Evolutionary conservation across 2,113 vertebrate species (phyloP), one percentile per base, ranked within the genome.

Genomic region (Neodontobutis hainanensis): DNA sequence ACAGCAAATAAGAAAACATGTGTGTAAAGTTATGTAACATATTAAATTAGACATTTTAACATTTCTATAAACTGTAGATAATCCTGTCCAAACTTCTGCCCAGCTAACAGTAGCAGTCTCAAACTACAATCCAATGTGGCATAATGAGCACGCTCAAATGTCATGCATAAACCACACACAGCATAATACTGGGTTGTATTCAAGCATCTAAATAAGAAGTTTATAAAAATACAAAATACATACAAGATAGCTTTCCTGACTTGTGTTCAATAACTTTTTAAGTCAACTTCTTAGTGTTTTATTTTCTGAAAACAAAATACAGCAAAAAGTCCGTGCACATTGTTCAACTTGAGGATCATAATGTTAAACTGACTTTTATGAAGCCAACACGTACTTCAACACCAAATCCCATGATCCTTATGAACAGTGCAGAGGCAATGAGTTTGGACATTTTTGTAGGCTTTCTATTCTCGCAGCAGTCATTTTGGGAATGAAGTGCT

Each of bases 351-450:
- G 40, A 52, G 65, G 59, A 44, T 19, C 48, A 72, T 59, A 73
- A 77, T 58, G 48, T 75, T 82, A 73, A 80, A 84, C 43, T 63
- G 81, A 75, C 70, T 86, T 83, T 83, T 61, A 73, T 58, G 67
- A 85, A 77, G 78, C 68, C 71, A 61, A 60, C 62, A 68, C 66
- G 43, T 76, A 49, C 47, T 63, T 73, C 35, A 70, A 75, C 65
- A 81, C 61, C 65, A 77, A 83, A 81, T 84, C 75, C 79, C 69
- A 63, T 48, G 63, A 85, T 77, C 69, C 70, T 69, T 9, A 0
- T 67, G 70, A 72, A 75, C 9, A 46, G 32, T 42, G 51, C n/a
- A 5, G 44, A 79, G 45, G 61, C 78, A 70, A 57, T 56, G 57
- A 66, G 74, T 82, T 61, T 48, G 70, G 63, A 68, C 60, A 50